These are phyloP conservation scores for Scomber scombrus DNA, from an alignment of 2,113 vertebrate genomes.

Conservation along the genomic window DNA sequence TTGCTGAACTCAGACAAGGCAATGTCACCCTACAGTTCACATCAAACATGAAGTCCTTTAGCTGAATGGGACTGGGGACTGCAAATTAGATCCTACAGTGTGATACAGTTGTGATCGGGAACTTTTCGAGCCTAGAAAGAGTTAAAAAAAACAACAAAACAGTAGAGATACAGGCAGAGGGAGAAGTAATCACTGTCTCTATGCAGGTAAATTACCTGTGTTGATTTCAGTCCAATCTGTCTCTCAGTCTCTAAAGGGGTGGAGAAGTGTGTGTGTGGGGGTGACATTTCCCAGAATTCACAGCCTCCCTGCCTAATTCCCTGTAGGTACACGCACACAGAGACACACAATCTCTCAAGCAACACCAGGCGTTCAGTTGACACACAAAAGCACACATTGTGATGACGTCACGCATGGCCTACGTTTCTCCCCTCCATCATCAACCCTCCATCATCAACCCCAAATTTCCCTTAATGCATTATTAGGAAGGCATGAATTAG, in stretches of 20 bases:
- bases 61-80: slow-evolving; percentile 38
- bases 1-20: slow-evolving; percentile 52
- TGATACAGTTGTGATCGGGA: neutral
- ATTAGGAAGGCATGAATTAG: slow-evolving; percentile 78
- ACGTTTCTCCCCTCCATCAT: slow-evolving; percentile 57
- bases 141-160: neutral
- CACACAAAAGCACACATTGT: slow-evolving; percentile 57
- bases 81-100: slow-evolving; percentile 38
- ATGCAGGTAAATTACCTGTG: slow-evolving; percentile 77
- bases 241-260: slow-evolving; percentile 65
- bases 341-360: slow-evolving; percentile 6
- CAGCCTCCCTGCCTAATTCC: slow-evolving; percentile 46
- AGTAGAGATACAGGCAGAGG: slow-evolving; percentile 10
- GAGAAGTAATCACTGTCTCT: slow-evolving; percentile 74
- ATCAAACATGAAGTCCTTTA: slow-evolving; percentile 47
- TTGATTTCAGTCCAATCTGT: slow-evolving; percentile 82
- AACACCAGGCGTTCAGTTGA: slow-evolving; percentile 17
- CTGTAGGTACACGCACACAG: slow-evolving; percentile 5
- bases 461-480: slow-evolving; percentile 69
- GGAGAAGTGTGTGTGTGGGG: slow-evolving; percentile 43
- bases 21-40: slow-evolving; percentile 62
- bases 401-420: slow-evolving; percentile 69
- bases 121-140: slow-evolving; percentile 29
- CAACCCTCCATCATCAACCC: slow-evolving; percentile 61
- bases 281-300: slow-evolving; percentile 75